A percentile compares a stretch with the other conserved stretches of the same genome.
Conservation (phyloP, 2,888 invertebrate species). For the Acanthosepion esculentum region DNA sequence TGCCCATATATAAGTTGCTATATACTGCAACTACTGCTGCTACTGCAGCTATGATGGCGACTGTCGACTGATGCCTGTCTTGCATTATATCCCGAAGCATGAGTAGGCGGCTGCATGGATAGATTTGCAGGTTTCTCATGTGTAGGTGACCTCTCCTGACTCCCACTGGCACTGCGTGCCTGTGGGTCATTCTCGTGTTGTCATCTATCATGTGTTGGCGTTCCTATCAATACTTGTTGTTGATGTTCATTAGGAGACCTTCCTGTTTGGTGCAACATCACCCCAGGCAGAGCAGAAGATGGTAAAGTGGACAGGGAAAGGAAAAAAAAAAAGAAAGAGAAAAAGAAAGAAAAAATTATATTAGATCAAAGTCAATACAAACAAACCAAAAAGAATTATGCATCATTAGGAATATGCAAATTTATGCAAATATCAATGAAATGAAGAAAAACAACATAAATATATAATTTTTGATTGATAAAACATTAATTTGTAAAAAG, state of each 20-base stretch:
- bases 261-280: constrained; percentile 12
- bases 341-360: neutral
- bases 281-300: neutral
- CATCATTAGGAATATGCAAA: neutral
- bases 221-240: constrained; percentile 48
- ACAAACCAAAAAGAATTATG: no score
- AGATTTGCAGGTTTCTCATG: constrained; percentile 5
- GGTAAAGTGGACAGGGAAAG: neutral
- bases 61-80: constrained; percentile 20
- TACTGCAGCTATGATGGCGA: constrained; percentile 23
- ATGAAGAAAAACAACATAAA: neutral
- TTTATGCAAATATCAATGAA: neutral
- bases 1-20: constrained; percentile 21
- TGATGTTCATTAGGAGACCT: constrained; percentile 48
- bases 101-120: neutral
- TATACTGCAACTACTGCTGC: neutral
- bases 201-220: constrained; percentile 44
- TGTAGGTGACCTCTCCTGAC: constrained; percentile 40
- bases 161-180: neutral
- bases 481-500: neutral
- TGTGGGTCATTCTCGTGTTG: neutral
- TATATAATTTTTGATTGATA: no score
- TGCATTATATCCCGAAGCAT: neutral
- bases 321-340: neutral
- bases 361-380: neutral